Evolutionary conservation across 92 coral and sea anemone species (phyloP), one percentile per base, ranked within the genome.

Genomic region (Phenganax subtilis): DNA sequence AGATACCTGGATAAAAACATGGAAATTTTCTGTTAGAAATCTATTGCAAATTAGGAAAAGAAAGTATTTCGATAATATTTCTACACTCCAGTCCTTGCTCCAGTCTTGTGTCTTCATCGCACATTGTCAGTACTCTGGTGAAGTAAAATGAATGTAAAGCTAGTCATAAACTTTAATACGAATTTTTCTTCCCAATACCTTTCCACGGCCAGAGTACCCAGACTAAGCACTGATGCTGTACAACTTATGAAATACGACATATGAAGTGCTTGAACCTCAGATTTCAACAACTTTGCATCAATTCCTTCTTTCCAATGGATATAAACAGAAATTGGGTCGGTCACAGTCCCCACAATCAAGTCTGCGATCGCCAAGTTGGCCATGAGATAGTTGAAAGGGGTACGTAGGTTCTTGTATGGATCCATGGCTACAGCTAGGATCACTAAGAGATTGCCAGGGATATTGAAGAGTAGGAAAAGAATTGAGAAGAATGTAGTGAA

Each of bases 321-420:
- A 6, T 83, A 79, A 9, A 86, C 85, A 3, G 96, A 86, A 8
- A 91, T 75, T 3, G 97, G 89, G 60, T 91, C 98, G 89, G 89
- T 87, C n/a, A 91, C 9, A 12, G 77, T 73, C 30, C 98, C 98
- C 15, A 91, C 97, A 1, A 91, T 67, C 8, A 93, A 70, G 54
- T 93, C 98, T 10, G 98, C 90, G 16, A 86, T 74, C 4, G 96
- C 93, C 30, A 93, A 82, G 75, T 92, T 89, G 51, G 92, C 57
- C 25, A 93, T 75, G 47, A 93, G 87, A 83, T 84, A 88, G 87
- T 88, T 90, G 61, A 91, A 91, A 6, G 97, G 92, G 12, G 89
- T 91, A 54, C 91, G 86, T 4, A 91, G 90, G 65, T 93, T 90
- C 56, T 85, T 84, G 87, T 66, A 88, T 2, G 97, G 97, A 66